phyloP scores from a whole-genome alignment of 1,140 invertebrate species.

The Himalopsyche phryganea region DNA sequence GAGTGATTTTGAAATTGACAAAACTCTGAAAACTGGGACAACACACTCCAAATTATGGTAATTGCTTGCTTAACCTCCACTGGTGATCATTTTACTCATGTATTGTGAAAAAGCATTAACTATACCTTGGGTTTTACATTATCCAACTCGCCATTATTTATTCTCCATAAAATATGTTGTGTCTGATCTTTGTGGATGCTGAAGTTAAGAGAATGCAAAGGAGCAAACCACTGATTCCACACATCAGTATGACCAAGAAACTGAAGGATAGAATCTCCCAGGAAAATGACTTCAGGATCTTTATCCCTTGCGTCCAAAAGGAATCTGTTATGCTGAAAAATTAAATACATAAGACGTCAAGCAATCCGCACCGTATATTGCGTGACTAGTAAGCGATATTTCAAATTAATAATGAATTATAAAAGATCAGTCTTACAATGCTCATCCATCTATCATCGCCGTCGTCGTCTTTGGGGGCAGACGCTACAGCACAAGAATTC shows the following conservation, averaged over 20 bases:
- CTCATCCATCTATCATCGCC: constrained; percentile 67
- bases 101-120: no score
- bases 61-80: no score
- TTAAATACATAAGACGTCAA: no score
- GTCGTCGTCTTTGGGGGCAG: constrained; percentile 59
- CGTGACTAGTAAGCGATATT: not conserved
- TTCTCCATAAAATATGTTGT: constrained; percentile 85
- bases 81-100: no score
- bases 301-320: constrained; percentile 75
- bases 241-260: constrained; percentile 74
- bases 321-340: constrained; percentile 76
- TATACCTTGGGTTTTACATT: constrained; percentile 80
- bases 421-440: constrained; percentile 49
- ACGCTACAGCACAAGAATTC: constrained; percentile 40
- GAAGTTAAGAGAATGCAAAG: constrained; percentile 85
- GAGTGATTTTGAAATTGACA: no score
- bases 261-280: constrained; percentile 83
- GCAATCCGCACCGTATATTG: not conserved
- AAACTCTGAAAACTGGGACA: no score
- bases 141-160: constrained; percentile 84
- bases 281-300: constrained; percentile 87
- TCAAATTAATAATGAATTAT: not conserved
- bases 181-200: constrained; percentile 85
- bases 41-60: no score
- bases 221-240: constrained; percentile 83